Evolutionary conservation across 2,888 invertebrate genomes (phyloP).

Genomic region (Anoncus sp.): DNA sequence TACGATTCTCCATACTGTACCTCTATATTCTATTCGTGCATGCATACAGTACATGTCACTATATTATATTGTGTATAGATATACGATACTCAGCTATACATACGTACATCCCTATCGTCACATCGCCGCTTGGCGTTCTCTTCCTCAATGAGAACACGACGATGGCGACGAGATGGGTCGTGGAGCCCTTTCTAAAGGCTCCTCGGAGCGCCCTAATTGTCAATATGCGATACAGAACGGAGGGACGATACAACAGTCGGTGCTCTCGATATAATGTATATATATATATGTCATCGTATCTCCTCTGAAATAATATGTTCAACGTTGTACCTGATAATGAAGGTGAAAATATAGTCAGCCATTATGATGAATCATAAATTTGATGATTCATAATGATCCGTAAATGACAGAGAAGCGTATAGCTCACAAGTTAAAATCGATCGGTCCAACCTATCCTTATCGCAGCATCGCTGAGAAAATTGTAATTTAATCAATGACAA

Average conservation of each 20-base stretch:
- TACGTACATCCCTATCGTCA: constrained; percentile 39
- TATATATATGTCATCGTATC: background rate
- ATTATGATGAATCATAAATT: constrained; percentile 2
- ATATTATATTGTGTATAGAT: constrained; percentile 21
- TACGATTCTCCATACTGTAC: constrained; percentile 70
- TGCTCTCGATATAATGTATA: background rate
- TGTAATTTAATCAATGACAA: too few species aligned
- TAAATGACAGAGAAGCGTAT: too few species aligned
- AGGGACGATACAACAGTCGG: background rate
- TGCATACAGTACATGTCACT: constrained; percentile 26
- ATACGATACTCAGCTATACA: constrained; percentile 43
- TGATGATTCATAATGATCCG: background rate
- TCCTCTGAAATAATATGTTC: background rate
- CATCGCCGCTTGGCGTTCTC: constrained; percentile 20
- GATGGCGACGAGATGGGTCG: constrained; percentile 8
- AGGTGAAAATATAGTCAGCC: constrained; percentile 5
- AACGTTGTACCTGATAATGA: background rate
- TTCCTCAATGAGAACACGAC: constrained; percentile 19
- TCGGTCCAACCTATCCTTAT: too few species aligned
- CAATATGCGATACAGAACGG: constrained; percentile 27
- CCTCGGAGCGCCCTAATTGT: constrained; percentile 24
- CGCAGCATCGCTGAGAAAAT: too few species aligned
- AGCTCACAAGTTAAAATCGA: too few species aligned
- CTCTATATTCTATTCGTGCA: constrained; percentile 16
- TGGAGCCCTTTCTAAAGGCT: constrained; percentile 20